phyloP scores from a whole-genome alignment of 2,797 vertebrate genomes.

The Pteropus rufus region DNA sequence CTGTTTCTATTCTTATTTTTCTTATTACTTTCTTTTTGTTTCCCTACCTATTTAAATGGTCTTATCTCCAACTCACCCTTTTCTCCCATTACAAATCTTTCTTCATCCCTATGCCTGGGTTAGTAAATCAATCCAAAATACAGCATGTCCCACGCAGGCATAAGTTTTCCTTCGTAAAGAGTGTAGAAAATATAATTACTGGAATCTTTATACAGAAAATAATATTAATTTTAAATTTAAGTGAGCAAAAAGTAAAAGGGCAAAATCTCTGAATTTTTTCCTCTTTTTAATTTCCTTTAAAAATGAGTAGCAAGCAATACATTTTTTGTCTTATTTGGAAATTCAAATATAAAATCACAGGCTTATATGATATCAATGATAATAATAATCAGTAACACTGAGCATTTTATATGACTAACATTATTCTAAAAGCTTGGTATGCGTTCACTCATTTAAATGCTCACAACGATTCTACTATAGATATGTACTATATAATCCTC shows the following conservation, averaged over 20 bases:
- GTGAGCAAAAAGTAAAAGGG: neutral
- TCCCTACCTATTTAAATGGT: neutral
- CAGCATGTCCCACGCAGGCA: neutral
- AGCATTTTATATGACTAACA: neutral
- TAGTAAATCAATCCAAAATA: neutral
- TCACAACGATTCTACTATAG: neutral
- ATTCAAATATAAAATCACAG: neutral
- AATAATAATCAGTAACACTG: conserved; percentile 3
- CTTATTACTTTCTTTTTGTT: neutral
- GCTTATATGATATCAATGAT: neutral
- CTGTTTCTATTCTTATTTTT: neutral
- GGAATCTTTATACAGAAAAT: neutral
- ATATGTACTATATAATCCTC: neutral
- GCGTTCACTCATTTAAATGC: neutral
- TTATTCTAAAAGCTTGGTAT: neutral
- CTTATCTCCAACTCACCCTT: neutral
- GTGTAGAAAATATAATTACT: neutral
- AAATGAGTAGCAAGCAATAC: neutral
- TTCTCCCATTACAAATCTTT: neutral
- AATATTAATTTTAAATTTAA: conserved; percentile 7
- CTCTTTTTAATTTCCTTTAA: conserved; percentile 23
- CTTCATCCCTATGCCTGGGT: neutral
- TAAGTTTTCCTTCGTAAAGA: neutral
- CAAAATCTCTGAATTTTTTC: neutral
- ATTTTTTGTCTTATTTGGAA: conserved; percentile 26